These are phyloP conservation scores for Dipus sagitta DNA, from an alignment of 2,797 vertebrate genomes.

Conservation along the genomic window DNA sequence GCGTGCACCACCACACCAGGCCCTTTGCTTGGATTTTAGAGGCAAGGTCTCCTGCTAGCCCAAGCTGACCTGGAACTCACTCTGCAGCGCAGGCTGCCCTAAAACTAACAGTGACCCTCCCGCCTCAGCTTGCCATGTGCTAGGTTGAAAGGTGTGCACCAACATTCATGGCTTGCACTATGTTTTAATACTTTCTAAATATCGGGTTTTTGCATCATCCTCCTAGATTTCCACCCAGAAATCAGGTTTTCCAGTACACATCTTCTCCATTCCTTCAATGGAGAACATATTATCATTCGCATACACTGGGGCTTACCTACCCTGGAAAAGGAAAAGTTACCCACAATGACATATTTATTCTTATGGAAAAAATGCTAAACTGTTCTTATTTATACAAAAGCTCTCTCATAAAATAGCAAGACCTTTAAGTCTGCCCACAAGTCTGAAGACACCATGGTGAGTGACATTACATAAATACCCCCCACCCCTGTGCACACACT, in stretches of 20 bases:
- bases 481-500: not conserved
- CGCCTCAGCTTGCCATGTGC: too few relatives aligned
- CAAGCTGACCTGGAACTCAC: too few relatives aligned
- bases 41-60: too few relatives aligned
- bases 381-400: conserved; percentile 6
- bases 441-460: not conserved
- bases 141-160: too few relatives aligned
- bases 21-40: too few relatives aligned
- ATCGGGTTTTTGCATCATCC: not conserved
- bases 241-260: not conserved
- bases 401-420: conserved; percentile 7
- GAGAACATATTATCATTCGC: not conserved
- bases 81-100: too few relatives aligned
- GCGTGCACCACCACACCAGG: too few relatives aligned
- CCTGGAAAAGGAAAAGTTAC: not conserved
- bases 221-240: conserved; percentile 3
- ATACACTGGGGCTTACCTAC: not conserved
- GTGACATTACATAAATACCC: not conserved
- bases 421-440: not conserved
- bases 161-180: not conserved
- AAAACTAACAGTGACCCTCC: too few relatives aligned
- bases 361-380: not conserved
- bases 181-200: conserved; percentile 31
- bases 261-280: not conserved
- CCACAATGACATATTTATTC: not conserved